Evolutionary conservation across 2,113 vertebrate species (phyloP), one percentile per base, ranked within the genome.

Genomic region (Elephas maximus): DNA sequence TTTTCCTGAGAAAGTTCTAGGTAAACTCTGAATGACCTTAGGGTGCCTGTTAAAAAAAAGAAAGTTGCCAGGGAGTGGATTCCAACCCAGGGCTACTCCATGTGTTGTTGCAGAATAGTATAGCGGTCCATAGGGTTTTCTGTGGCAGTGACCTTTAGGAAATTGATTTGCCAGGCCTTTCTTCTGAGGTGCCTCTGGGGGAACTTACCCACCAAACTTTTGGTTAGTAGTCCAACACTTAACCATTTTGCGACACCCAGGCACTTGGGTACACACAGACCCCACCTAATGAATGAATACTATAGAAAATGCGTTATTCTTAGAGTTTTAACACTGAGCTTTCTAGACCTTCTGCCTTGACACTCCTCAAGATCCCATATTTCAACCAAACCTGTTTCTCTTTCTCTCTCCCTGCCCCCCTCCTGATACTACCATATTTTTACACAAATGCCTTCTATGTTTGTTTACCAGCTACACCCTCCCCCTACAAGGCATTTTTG

Each of bases 311-410:
- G 20, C 71, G 65, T 77, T 71, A 79, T 18, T 65, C 26, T 62
- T 53, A 17, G 63, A 67, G 85, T 28, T 57, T 90, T 37, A 41
- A 71, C n/a, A 8, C 24, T 17, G 28, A 15, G 6, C 51, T 45
- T 85, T 96, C 85, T 71, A 77, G 63, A 71, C 3, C 30, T 80
- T 44, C 86, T 93, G 91, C 62, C 37, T 69, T 26, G 65, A 62
- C 14, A 30, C 57, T 60, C 60, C 18, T 30, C n/a, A 48, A 81
- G 8, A 0, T 8, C 21, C 44, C 53, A 2, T 14, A 95, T 88
- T 81, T 91, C 73, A 95, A 82, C 74, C 82, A 93, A 87, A 65
- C 4, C 21, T 24, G n/a, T 41, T 74, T 33, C 26, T 84, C 92
- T 92, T 86, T 63, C 30, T 24, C 73, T 20, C 8, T 10, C 6